Conservation (phyloP, 1,140 invertebrate genomes). For the Ylistrum balloti region DNA sequence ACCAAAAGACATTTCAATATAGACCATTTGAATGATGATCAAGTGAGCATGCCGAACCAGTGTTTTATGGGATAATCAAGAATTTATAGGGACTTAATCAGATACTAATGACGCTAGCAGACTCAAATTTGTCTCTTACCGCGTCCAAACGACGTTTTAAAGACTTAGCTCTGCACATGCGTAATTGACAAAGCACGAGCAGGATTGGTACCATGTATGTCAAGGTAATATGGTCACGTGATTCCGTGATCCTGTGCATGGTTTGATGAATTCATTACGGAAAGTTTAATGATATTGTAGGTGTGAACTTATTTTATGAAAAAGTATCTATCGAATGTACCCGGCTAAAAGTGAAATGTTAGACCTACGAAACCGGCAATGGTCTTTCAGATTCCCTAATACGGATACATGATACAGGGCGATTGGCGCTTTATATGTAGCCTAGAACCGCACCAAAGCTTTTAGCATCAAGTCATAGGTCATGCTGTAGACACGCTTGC, state of each 20-base stretch:
- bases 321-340: not conserved
- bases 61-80: not conserved
- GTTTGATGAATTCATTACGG: not conserved
- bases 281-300: too few species aligned
- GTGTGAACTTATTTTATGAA: too few species aligned
- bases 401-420: not conserved
- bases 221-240: not conserved
- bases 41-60: not conserved
- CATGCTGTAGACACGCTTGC: not conserved
- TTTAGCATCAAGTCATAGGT: not conserved
- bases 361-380: not conserved
- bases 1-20: slow-evolving; percentile 10
- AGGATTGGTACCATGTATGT: not conserved
- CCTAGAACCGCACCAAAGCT: not conserved
- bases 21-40: slow-evolving; percentile 28
- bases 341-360: not conserved
- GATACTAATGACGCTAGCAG: not conserved
- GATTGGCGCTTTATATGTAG: not conserved
- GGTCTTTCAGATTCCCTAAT: not conserved
- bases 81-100: not conserved
- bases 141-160: not conserved
- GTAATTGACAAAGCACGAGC: not conserved
- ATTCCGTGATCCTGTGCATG: not conserved
- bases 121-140: slow-evolving; percentile 13
- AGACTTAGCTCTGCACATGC: not conserved